Conservation (phyloP, 2,888 invertebrate genomes). For the Nesidiocoris tenuis region DNA sequence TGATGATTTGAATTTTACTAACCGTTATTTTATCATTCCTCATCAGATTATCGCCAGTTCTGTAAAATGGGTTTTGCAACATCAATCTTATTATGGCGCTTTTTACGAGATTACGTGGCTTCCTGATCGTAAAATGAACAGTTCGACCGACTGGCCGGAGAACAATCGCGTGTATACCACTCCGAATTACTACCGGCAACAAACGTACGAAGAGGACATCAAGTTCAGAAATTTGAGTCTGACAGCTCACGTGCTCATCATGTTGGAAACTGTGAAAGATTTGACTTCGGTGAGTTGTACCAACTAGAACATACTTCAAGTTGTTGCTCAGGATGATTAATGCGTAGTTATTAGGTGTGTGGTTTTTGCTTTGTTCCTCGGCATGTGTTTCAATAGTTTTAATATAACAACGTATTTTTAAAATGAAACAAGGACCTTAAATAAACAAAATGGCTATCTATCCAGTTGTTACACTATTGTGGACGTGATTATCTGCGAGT, state of each 20-base stretch:
- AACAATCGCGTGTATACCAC: not conserved
- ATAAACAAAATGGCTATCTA: no score
- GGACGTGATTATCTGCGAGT: no score
- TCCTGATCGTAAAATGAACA: constrained; percentile 85
- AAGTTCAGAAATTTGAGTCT: constrained; percentile 78
- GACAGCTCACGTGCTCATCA: constrained; percentile 90
- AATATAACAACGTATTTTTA: no score
- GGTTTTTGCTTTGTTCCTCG: no score
- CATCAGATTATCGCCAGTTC: constrained; percentile 71
- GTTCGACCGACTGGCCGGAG: constrained; percentile 61
- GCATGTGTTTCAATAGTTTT: no score
- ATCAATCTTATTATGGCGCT: constrained; percentile 81
- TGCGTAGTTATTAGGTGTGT: no score
- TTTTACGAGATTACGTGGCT: constrained; percentile 87
- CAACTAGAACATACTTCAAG: not conserved
- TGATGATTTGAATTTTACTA: not conserved
- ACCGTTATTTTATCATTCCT: not conserved
- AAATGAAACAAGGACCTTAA: no score
- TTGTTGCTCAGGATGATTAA: no score
- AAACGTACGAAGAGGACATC: constrained; percentile 56
- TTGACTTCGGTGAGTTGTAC: constrained; percentile 65
- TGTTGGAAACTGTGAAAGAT: constrained; percentile 80
- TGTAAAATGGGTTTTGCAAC: constrained; percentile 80
- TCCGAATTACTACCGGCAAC: not conserved
- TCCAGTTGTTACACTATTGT: no score